Percentiles rank a stretch among this genome's conserved stretches.
phyloP scores from a whole-genome alignment of 2,888 invertebrate species.

The Troilus luridus region DNA sequence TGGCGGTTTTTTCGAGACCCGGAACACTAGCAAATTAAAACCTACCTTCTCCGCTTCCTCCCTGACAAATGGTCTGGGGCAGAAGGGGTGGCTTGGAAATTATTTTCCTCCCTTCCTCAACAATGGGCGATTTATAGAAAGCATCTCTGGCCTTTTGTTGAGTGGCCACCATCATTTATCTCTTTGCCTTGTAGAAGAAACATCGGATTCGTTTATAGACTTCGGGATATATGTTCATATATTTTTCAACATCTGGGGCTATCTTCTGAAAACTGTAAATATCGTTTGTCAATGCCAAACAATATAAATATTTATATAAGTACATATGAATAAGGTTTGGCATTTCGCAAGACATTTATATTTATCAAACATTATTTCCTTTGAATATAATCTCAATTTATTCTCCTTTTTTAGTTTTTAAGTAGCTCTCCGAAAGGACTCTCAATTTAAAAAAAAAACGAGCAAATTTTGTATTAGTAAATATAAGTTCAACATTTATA shows the following conservation, averaged over 20 bases:
- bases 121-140: slow-evolving; percentile 31
- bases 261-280: neutral
- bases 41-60: slow-evolving; percentile 35
- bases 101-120: neutral
- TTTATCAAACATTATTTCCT: no score
- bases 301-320: no score
- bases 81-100: slow-evolving; percentile 36
- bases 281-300: neutral
- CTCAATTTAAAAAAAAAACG: no score
- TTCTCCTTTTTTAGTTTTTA: no score
- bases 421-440: no score
- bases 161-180: slow-evolving; percentile 10
- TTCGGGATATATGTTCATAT: neutral
- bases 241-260: neutral
- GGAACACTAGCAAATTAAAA: slow-evolving; percentile 49
- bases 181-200: neutral
- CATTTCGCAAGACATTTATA: no score
- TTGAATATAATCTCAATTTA: no score
- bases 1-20: slow-evolving; percentile 38
- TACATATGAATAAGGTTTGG: no score
- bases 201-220: neutral
- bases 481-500: no score
- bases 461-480: no score
- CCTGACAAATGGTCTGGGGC: slow-evolving; percentile 13
- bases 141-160: slow-evolving; percentile 29